These are phyloP conservation scores for Clunio marinus DNA, from an alignment of 2,888 invertebrate species.

Conservation along the genomic window DNA sequence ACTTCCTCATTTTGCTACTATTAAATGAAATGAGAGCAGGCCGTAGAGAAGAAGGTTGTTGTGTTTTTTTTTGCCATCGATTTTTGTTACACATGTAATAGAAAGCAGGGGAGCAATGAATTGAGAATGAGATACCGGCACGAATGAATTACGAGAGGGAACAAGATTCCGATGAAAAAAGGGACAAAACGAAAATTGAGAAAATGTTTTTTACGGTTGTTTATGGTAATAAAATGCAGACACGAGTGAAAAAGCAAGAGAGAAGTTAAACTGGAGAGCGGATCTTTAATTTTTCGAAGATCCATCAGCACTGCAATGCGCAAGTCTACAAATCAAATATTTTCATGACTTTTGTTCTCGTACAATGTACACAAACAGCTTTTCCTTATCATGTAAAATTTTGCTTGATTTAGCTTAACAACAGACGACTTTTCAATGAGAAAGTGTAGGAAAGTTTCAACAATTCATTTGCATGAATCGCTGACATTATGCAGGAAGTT, in stretches of 20 bases:
- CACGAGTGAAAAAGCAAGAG: conserved; percentile 3
- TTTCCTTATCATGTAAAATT: conserved; percentile 14
- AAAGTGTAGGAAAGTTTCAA: not conserved
- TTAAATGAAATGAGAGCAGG: no score
- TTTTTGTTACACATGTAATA: conserved; percentile 34
- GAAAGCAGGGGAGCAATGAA: conserved; percentile 13
- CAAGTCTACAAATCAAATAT: conserved; percentile 32
- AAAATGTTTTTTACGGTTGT: not conserved
- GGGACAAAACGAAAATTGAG: not conserved
- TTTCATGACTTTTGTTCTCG: not conserved
- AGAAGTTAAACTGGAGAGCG: not conserved
- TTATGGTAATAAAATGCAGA: conserved; percentile 25
- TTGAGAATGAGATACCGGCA: conserved; percentile 28
- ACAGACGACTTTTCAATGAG: not conserved
- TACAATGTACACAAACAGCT: conserved; percentile 7
- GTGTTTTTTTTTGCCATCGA: conserved; percentile 16
- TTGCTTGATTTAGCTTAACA: not conserved
- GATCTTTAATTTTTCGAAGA: conserved; percentile 31
- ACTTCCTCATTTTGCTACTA: no score
- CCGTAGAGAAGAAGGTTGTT: no score
- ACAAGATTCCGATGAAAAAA: not conserved
- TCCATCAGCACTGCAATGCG: conserved; percentile 5
- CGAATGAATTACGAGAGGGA: no score
- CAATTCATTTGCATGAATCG: not conserved
- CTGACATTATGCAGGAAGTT: not conserved